Percentiles rank a stretch among this genome's conserved stretches.
phyloP scores from a whole-genome alignment of 23 tunicate genomes.

The Phallusia fumigata region DNA sequence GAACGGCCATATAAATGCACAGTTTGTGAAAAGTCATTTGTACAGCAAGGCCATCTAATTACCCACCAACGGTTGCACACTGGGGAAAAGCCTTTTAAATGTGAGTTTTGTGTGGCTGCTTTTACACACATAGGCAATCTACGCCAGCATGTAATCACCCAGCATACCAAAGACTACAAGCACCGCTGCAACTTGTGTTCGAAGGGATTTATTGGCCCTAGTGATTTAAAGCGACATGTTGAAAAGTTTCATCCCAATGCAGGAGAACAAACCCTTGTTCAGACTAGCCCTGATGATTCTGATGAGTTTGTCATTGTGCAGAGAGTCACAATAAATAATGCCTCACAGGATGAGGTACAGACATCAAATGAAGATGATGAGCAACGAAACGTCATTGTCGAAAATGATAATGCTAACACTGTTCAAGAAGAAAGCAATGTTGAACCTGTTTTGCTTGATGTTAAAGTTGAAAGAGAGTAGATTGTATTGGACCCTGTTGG shows the following conservation, averaged over 20 bases:
- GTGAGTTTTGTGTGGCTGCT: constrained; percentile 38
- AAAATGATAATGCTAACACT: too few species aligned
- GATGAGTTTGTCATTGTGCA: not conserved
- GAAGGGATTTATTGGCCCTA: constrained; percentile 66
- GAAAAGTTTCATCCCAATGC: not conserved
- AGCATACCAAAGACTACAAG: constrained; percentile 64
- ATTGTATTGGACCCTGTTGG: too few species aligned
- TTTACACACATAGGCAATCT: constrained; percentile 68
- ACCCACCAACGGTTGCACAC: constrained; percentile 47
- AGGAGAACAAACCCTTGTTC: not conserved
- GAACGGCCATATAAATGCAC: constrained; percentile 65
- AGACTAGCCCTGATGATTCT: not conserved
- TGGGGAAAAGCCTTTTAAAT: constrained; percentile 58
- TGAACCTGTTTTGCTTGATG: too few species aligned
- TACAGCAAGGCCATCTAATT: constrained; percentile 38
- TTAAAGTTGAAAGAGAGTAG: too few species aligned
- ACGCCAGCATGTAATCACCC: constrained; percentile 62
- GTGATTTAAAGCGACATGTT: constrained; percentile 56
- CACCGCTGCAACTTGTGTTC: constrained; percentile 53
- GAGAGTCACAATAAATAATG: not conserved
- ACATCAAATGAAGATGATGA: too few species aligned
- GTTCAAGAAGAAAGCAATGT: too few species aligned
- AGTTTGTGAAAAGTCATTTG: constrained; percentile 44
- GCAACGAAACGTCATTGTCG: too few species aligned
- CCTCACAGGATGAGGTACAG: too few species aligned